phyloP scores from a whole-genome alignment of 2,797 vertebrate species.

The Catostomus latipinnis region DNA sequence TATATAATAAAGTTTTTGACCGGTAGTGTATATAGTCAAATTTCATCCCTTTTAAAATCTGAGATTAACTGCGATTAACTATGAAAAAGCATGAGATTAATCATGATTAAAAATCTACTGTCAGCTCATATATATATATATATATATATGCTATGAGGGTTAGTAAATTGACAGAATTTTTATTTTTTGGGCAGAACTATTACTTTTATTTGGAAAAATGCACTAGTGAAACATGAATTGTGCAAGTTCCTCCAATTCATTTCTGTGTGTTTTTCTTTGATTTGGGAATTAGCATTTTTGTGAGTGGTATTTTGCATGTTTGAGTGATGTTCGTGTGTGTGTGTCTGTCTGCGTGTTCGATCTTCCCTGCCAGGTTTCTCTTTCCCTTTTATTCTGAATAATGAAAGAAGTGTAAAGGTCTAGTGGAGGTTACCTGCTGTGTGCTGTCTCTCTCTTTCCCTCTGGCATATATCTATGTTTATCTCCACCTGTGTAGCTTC shows the following conservation, averaged over 20 bases:
- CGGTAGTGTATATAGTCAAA: too few species aligned
- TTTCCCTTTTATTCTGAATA: constrained; percentile 33
- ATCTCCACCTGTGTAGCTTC: not conserved
- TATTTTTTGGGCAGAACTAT: too few species aligned
- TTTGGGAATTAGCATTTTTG: constrained; percentile 26
- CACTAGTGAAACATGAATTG: not conserved
- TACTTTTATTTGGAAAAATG: too few species aligned
- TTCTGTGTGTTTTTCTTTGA: not conserved
- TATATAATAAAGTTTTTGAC: too few species aligned
- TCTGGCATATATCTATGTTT: not conserved
- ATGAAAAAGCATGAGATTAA: too few species aligned
- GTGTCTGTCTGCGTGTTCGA: not conserved
- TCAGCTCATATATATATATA: too few species aligned
- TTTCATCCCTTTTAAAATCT: too few species aligned
- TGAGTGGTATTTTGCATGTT: constrained; percentile 3
- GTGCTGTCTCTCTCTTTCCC: not conserved
- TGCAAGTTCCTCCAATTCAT: not conserved
- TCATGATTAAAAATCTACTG: too few species aligned
- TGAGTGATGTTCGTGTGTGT: not conserved
- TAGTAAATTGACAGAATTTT: too few species aligned
- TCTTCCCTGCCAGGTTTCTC: not conserved
- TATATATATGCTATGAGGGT: too few species aligned
- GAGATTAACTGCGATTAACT: too few species aligned
- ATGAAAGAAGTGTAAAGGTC: constrained; percentile 36
- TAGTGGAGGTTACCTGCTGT: constrained; percentile 25